Evolutionary conservation across 2,888 invertebrate species (phyloP).

Genomic region (Drosophila recens): DNA sequence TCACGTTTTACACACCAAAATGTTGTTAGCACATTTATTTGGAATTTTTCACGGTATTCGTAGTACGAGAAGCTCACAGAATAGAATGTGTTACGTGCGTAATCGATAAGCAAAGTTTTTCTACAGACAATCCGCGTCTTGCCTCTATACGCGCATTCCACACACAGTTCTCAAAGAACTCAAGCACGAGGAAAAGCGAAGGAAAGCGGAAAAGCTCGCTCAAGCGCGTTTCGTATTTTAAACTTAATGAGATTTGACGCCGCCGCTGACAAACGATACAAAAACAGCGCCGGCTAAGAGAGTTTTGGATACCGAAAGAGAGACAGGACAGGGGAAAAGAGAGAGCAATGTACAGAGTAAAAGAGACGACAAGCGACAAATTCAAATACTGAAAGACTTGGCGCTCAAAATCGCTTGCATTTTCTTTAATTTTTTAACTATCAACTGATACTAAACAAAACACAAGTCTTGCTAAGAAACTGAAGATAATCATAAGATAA

Average conservation of each 20-base stretch:
- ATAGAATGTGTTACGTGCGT: slow-evolving; percentile 71
- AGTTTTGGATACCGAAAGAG: slow-evolving; percentile 25
- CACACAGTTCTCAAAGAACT: slow-evolving; percentile 66
- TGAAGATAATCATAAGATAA: neutral
- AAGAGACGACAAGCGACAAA: neutral
- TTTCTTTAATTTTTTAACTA: neutral
- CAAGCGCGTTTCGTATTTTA: slow-evolving; percentile 68
- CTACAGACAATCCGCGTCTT: slow-evolving; percentile 61
- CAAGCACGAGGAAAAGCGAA: slow-evolving; percentile 53
- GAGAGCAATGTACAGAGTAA: neutral
- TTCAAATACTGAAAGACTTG: slow-evolving; percentile 19
- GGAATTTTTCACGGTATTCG: slow-evolving; percentile 17
- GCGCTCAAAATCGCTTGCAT: slow-evolving; percentile 26
- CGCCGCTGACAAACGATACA: slow-evolving; percentile 40
- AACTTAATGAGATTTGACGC: slow-evolving; percentile 73
- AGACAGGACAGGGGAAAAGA: slow-evolving; percentile 30
- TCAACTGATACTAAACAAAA: too few species aligned
- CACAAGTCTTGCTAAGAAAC: neutral
- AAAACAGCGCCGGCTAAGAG: slow-evolving; percentile 48
- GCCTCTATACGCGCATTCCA: slow-evolving; percentile 75
- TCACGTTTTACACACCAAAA: slow-evolving; percentile 34
- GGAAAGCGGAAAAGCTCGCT: slow-evolving; percentile 77
- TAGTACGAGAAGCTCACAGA: slow-evolving; percentile 10
- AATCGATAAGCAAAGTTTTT: slow-evolving; percentile 76
- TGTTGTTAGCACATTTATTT: slow-evolving; percentile 40